Evolutionary conservation across 2,797 vertebrate species (phyloP), one percentile per base, ranked within the genome.

Genomic region (Hephaestus fuliginosus): DNA sequence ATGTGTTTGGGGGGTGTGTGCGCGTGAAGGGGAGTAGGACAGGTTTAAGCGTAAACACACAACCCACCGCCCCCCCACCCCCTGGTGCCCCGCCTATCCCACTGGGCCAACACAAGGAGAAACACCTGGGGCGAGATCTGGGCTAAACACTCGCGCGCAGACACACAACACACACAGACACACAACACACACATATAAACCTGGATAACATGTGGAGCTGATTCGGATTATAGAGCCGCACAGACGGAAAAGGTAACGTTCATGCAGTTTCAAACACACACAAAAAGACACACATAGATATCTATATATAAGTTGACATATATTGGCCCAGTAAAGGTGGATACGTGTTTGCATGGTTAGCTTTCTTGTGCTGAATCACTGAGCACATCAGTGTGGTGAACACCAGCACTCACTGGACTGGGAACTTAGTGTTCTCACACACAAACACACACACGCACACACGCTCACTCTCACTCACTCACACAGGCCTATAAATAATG

Each of bases 151-250:
- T 17, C 71, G 30, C 30, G 30, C 30, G 30, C 30, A 33, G 30
- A 72, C 36, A 81, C 48, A 55, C 41, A 56, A 65, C 11, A 71
- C 68, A 77, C 36, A 64, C 41, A 55, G 41, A 56, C 10, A 65
- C 11, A 71, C 68, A 78, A 64, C 41, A 43, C 52, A 64, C 48
- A 78, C 76, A 82, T 55, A 87, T 3, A 80, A 67, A 92, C 83
- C 87, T 83, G 92, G 93, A 93, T 86, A 93, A 90, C 88, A 93
- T 92, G 94, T 92, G 92, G 93, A 94, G 92, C 90, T 93, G 92
- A 94, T 94, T 93, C 58, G 89, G 88, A 92, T 89, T 91, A 91
- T 87, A 92, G 72, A 93, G 91, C 87, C 76, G 88, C 92, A 94
- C 93, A 94, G 93, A 95, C 93, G 78, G 86, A 91, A 89, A 91